Conservation (phyloP, 2,888 invertebrate genomes). For the Amphiduros pacificus region DNA sequence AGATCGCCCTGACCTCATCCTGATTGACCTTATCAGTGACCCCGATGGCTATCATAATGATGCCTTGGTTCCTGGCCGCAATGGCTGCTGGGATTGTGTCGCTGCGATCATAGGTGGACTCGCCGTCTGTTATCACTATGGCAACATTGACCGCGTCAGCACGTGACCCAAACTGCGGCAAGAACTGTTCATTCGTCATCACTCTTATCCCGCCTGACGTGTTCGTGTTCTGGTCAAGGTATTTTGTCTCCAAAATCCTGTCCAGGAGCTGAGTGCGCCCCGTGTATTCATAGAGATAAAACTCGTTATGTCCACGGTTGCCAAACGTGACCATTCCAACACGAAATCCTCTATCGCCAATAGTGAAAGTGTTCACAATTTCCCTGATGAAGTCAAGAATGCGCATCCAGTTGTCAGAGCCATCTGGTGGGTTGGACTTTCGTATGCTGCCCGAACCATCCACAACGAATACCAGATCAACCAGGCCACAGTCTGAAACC, state of each 20-base stretch:
- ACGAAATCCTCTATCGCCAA: neutral
- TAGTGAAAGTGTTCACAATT: neutral
- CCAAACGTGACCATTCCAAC: conserved; percentile 1
- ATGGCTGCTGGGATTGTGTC: neutral
- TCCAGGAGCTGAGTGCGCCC: neutral
- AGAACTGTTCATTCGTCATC: conserved; percentile 9
- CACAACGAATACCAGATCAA: neutral
- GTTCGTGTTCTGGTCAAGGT: conserved; percentile 13
- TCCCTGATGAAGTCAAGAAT: neutral
- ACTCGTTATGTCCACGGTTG: conserved; percentile 3
- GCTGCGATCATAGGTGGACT: conserved; percentile 1
- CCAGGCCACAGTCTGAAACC: neutral
- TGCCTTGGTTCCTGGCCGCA: conserved; percentile 2
- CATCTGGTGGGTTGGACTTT: no score
- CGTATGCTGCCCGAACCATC: neutral
- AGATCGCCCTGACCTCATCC: conserved; percentile 26
- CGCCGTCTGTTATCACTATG: conserved; percentile 13
- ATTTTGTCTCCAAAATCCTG: neutral
- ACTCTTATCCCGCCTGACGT: conserved; percentile 10
- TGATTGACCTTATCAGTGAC: neutral
- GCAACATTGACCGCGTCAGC: conserved; percentile 5
- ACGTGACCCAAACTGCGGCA: neutral
- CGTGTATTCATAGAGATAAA: conserved; percentile 1
- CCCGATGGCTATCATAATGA: conserved; percentile 10
- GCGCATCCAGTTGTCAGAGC: neutral